These are phyloP conservation scores for Muntiacus reevesi DNA, from an alignment of 2,113 vertebrate genomes.

Conservation along the genomic window DNA sequence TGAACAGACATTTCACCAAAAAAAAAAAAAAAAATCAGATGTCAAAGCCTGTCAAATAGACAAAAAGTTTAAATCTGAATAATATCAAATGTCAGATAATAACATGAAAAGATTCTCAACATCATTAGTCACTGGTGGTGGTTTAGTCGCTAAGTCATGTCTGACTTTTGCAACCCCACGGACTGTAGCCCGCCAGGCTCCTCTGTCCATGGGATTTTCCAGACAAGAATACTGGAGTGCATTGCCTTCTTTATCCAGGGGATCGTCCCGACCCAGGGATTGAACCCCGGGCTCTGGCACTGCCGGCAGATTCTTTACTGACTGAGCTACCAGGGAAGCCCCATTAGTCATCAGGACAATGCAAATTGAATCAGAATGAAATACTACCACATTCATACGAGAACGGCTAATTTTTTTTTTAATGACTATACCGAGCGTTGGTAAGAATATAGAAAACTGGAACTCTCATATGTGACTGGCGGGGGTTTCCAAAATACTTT, in stretches of 20 bases:
- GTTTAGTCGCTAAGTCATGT: background rate
- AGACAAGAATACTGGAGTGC: background rate
- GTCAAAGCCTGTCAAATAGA: background rate
- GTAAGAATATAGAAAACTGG: background rate
- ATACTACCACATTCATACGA: background rate
- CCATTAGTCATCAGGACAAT: background rate
- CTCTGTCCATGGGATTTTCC: background rate
- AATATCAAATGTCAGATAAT: background rate
- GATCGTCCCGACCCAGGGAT: background rate
- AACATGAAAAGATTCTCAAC: background rate
- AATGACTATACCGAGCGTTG: background rate
- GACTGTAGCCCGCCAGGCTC: background rate
- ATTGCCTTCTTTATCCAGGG: background rate
- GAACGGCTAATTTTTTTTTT: background rate
- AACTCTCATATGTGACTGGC: background rate
- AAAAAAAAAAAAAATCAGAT: background rate
- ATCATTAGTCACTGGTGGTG: background rate
- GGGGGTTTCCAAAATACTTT: background rate
- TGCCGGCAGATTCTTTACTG: background rate
- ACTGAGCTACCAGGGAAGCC: background rate
- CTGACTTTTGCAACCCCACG: fast-evolving
- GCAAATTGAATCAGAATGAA: background rate
- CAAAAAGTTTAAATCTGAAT: background rate
- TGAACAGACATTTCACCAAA: background rate
- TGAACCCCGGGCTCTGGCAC: fast-evolving